Evolutionary conservation across 2,888 invertebrate genomes (phyloP).

Genomic region (Zaprionus obscuricornis): DNA sequence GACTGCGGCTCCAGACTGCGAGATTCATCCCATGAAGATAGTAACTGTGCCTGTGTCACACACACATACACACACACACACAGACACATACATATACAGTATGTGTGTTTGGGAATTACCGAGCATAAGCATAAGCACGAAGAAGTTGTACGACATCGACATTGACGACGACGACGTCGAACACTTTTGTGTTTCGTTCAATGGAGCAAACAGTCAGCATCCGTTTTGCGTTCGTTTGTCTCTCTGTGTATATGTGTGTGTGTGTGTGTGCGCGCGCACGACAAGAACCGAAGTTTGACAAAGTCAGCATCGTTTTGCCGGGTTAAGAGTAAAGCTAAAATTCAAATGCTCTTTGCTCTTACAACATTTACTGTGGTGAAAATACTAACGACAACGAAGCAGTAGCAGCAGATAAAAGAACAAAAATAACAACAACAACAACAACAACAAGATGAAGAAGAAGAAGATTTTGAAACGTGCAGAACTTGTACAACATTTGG

Average conservation of each 20-base stretch:
- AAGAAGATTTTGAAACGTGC: too few species aligned
- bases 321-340: conserved; percentile 18
- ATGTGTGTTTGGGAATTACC: too few species aligned
- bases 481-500: too few species aligned
- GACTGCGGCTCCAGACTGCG: conserved; percentile 80
- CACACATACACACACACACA: conserved; percentile 10
- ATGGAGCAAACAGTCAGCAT: conserved; percentile 65
- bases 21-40: conserved; percentile 81
- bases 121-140: not conserved
- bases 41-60: conserved; percentile 44
- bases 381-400: conserved; percentile 14
- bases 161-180: conserved; percentile 28
- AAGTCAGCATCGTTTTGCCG: too few species aligned
- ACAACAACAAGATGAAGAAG: not conserved
- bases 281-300: conserved; percentile 8
- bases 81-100: not conserved
- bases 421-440: not conserved
- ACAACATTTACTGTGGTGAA: conserved; percentile 45
- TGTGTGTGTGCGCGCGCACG: conserved; percentile 43
- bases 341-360: conserved; percentile 19
- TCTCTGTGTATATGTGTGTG: conserved; percentile 14
- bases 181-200: conserved; percentile 55
- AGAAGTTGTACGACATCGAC: conserved; percentile 1
- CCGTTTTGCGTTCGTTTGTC: conserved; percentile 31
- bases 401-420: conserved; percentile 6